Evolutionary conservation across 2,113 vertebrate genomes (phyloP).

Genomic region (Brienomyrus brachyistius): DNA sequence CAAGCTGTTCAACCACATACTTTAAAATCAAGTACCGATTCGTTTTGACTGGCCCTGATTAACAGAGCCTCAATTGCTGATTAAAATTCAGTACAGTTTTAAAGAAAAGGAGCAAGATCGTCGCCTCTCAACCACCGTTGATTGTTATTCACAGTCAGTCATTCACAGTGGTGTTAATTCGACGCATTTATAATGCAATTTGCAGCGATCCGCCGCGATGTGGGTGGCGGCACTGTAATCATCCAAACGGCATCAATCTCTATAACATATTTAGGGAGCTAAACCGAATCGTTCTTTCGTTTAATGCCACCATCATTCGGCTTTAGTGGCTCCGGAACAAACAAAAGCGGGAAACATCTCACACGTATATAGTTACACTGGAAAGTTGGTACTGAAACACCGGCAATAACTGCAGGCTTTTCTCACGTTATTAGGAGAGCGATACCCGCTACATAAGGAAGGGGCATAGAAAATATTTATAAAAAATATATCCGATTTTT

Average conservation of each 20-base stretch:
- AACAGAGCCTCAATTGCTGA: neutral
- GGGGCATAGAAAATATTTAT: neutral
- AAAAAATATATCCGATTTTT: neutral
- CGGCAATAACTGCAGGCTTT: neutral
- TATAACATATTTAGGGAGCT: neutral
- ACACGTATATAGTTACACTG: neutral
- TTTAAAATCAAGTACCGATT: neutral
- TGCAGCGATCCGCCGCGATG: neutral
- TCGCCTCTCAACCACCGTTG: neutral
- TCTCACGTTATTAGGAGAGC: neutral
- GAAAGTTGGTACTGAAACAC: neutral
- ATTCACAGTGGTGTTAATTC: neutral
- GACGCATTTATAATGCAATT: neutral
- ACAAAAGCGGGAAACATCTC: neutral
- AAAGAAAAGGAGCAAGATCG: neutral
- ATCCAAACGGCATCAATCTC: neutral
- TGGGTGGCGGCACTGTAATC: neutral
- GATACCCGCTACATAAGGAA: neutral
- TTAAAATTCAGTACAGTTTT: constrained; percentile 10
- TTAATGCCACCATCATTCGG: neutral
- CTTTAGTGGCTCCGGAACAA: neutral
- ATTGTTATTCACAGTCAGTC: constrained; percentile 12
- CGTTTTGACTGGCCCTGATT: neutral
- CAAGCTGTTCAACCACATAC: neutral
- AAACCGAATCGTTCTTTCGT: neutral